Percentiles rank a stretch among this genome's conserved stretches.
Evolutionary conservation across 2,113 vertebrate genomes (phyloP).

Genomic region (Castor canadensis): DNA sequence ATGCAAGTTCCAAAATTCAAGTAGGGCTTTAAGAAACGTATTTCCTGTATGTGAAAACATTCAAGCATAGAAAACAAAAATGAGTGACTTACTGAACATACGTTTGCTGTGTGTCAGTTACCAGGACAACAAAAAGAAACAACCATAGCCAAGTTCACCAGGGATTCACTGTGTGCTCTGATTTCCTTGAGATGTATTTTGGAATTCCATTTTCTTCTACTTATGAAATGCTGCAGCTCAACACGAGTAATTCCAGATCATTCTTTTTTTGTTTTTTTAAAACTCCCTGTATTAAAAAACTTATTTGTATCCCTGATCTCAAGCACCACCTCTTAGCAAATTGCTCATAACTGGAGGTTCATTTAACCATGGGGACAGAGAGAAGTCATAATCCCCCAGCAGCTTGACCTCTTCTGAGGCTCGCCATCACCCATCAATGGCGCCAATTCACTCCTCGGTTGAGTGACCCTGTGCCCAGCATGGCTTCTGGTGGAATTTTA

Average conservation of each 20-base stretch:
- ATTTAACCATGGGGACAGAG: no score
- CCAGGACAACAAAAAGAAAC: background rate
- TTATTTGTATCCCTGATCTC: background rate
- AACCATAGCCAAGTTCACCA: background rate
- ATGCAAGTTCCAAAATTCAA: background rate
- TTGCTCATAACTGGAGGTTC: background rate
- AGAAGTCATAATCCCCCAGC: no score
- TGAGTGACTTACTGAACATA: background rate
- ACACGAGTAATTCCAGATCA: background rate
- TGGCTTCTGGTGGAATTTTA: background rate
- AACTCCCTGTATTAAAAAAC: background rate
- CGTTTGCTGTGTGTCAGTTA: slow-evolving; percentile 39
- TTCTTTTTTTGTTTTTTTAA: background rate
- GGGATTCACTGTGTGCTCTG: background rate
- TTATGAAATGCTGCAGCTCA: background rate
- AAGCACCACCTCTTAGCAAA: background rate
- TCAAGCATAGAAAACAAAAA: background rate
- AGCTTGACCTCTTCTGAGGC: background rate
- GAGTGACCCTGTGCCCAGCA: background rate
- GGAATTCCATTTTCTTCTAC: background rate
- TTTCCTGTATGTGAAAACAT: background rate
- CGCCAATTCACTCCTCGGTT: background rate
- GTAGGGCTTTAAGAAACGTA: background rate
- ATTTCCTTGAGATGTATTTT: background rate
- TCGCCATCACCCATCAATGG: background rate